These are phyloP conservation scores for Calephelis nemesis DNA, from an alignment of 1,140 invertebrate genomes.

Conservation along the genomic window DNA sequence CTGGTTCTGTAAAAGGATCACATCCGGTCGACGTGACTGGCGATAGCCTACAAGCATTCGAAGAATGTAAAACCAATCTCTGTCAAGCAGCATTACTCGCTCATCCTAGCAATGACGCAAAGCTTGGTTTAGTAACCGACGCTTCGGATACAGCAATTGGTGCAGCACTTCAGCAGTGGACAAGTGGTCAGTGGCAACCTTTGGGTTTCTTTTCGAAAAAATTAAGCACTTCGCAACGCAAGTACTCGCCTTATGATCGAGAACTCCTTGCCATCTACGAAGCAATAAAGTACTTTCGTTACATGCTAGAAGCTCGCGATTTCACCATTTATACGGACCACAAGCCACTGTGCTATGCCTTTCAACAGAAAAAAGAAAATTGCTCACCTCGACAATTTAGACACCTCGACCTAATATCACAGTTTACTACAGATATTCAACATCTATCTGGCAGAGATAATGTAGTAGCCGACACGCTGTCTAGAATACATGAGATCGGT, in stretches of 20 bases:
- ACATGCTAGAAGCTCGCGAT: conserved; percentile 2
- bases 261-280: not conserved
- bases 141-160: conserved; percentile 2
- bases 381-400: not conserved
- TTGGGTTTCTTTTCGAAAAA: conserved; percentile 1
- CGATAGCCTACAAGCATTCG: not conserved
- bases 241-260: not conserved
- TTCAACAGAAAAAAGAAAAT: not conserved
- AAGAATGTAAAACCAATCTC: not conserved
- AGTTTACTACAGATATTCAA: not conserved
- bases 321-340: not conserved
- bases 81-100: not conserved
- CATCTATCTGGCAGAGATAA: conserved; percentile 2
- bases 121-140: not conserved
- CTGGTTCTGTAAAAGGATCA: not conserved
- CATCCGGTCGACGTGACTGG: not conserved
- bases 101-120: not conserved
- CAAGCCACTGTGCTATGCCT: conserved; percentile 1
- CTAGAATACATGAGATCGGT: not conserved
- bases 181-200: not conserved
- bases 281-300: not conserved
- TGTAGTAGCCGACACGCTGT: conserved; percentile 1
- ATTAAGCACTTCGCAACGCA: not conserved
- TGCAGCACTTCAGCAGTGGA: not conserved
- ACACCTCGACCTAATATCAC: not conserved